Evolutionary conservation across 1,140 invertebrate species (phyloP).

Genomic region (Microplitis mediator): DNA sequence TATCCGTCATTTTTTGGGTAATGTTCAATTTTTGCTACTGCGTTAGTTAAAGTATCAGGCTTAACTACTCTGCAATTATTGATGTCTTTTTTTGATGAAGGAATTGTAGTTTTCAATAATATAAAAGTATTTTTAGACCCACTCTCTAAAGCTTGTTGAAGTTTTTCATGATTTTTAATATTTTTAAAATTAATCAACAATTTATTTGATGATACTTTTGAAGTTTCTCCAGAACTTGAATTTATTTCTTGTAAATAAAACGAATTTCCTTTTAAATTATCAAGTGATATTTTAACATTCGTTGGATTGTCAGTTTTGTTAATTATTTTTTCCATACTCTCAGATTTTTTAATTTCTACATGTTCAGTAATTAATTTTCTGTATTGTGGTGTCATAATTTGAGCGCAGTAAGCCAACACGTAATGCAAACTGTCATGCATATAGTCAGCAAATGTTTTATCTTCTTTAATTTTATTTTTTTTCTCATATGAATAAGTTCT

Average conservation of each 20-base stretch:
- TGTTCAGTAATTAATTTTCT: conserved; percentile 17
- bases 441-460: conserved; percentile 27
- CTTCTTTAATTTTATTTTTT: not conserved
- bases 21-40: not conserved
- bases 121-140: conserved; percentile 17
- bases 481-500: conserved; percentile 1
- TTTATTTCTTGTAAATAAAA: not conserved
- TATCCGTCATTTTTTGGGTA: not conserved
- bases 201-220: not conserved
- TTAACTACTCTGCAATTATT: not conserved
- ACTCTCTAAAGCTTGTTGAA: conserved; percentile 5
- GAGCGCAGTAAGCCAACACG: conserved; percentile 43
- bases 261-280: not conserved
- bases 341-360: not conserved
- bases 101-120: conserved; percentile 20
- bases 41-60: too few species aligned
- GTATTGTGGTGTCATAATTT: conserved; percentile 37
- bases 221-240: not conserved
- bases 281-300: too few species aligned
- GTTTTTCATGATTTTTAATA: conserved; percentile 20
- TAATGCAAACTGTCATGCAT: conserved; percentile 50
- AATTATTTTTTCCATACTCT: not conserved
- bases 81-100: conserved; percentile 6
- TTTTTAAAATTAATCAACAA: conserved; percentile 1
- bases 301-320: not conserved